Evolutionary conservation across 2,797 vertebrate genomes (phyloP).

Genomic region (Zenarchopterus dispar): DNA sequence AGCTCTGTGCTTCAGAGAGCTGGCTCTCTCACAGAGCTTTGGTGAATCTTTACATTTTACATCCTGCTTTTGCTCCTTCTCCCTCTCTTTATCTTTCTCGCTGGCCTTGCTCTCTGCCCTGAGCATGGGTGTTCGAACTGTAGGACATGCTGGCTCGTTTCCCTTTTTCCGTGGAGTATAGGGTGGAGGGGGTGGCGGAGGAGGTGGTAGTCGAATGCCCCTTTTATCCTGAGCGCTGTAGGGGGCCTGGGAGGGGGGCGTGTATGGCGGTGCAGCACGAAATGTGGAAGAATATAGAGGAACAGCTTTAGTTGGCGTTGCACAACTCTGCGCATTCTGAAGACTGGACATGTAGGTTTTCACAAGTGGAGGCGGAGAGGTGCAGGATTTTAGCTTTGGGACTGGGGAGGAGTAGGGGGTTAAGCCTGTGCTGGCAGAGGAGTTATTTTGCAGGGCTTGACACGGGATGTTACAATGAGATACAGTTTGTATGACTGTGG

Average conservation of each 20-base stretch:
- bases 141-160: conserved; percentile 50
- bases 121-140: conserved; percentile 59
- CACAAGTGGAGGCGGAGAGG: conserved; percentile 67
- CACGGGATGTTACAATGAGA: conserved; percentile 80
- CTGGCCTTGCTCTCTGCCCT: conserved; percentile 66
- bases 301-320: conserved; percentile 75
- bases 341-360: conserved; percentile 65
- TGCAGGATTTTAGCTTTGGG: conserved; percentile 72
- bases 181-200: conserved; percentile 82
- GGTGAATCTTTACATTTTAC: conserved; percentile 63
- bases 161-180: conserved; percentile 84
- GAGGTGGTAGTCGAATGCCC: conserved; percentile 82
- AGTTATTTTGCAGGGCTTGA: conserved; percentile 65
- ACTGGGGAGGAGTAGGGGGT: conserved; percentile 68
- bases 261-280: conserved; percentile 77
- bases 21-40: conserved; percentile 67
- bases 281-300: conserved; percentile 80
- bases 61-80: conserved; percentile 63
- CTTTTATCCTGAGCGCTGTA: conserved; percentile 81
- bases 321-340: conserved; percentile 54
- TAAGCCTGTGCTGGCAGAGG: conserved; percentile 56
- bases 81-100: conserved; percentile 66
- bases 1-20: conserved; percentile 76
- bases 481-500: conserved; percentile 76
- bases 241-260: conserved; percentile 78